Base-by-base conservation (phyloP, 2,113 vertebrate genomes). In the Ranitomeya variabilis region DNA sequence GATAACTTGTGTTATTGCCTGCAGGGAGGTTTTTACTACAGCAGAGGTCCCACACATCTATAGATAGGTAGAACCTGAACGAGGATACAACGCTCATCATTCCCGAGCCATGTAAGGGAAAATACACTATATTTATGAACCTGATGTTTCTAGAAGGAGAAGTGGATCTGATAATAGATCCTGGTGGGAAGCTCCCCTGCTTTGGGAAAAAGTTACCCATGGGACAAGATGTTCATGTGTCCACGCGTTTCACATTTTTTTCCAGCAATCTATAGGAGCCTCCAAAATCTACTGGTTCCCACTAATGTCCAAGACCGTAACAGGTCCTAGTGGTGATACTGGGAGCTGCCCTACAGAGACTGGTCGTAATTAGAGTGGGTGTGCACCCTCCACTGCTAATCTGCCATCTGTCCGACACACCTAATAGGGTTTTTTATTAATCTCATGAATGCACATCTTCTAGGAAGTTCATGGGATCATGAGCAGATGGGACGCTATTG, bases 351-450 rank as follows among this genome's bases (percentile, higher is more conserved):
- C 67, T 1, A 2, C 37, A 87, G 71, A 31, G 54, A 23, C 52
- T 3, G 19, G 55, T 67, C 26, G 87, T 54, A 82, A 88, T 88
- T 83, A 83, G 31, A 88, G 45, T 16, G 31, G 59, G 81, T 88
- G 69, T 23, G 64, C 45, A 19, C 69, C 23, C 67, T 4, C 11
- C 67, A 60, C 54, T 23, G 80, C 26, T 87, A 87, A 87, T 87
- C 79, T 51, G 86, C 80, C 87, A 88, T 88, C 87, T 88, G 87
- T 83, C 80, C 16, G 55, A 18, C 54, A 37, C 31, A 64, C 10
- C 54, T 88, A 83, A 88, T 83, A 74, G 86, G 67, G 31, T 76
- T 86, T 45, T 74, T 74, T 19, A 59, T 66, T 79, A 87, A 79
- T 80, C 86, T 45, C 55, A 52, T 60, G 80, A 60, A 83, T 55